phyloP scores from a whole-genome alignment of 2,888 invertebrate genomes.

The Drosophila austrosaltans region DNA sequence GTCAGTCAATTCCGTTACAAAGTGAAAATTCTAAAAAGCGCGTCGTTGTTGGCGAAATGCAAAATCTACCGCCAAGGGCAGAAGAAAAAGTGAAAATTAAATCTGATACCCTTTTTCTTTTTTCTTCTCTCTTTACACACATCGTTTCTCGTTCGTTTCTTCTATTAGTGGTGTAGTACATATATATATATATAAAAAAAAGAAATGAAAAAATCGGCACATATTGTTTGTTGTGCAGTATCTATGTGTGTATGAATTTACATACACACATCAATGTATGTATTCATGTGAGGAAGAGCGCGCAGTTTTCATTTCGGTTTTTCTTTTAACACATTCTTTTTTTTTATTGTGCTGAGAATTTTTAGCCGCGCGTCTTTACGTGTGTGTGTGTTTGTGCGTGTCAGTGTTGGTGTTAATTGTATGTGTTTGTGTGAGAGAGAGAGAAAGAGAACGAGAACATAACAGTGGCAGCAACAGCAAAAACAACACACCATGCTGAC shows the following conservation, averaged over 20 bases:
- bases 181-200: slow-evolving; percentile 29
- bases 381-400: slow-evolving; percentile 25
- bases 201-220: slow-evolving; percentile 32
- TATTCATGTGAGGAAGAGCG: slow-evolving; percentile 28
- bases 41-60: not conserved
- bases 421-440: slow-evolving; percentile 42
- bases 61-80: not conserved
- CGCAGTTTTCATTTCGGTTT: slow-evolving; percentile 31
- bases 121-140: slow-evolving; percentile 13
- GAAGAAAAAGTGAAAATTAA: slow-evolving; percentile 28
- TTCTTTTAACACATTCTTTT: slow-evolving; percentile 27
- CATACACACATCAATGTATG: slow-evolving; percentile 5
- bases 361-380: slow-evolving; percentile 38
- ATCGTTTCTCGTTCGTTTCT: slow-evolving; percentile 23
- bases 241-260: slow-evolving; percentile 15
- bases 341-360: slow-evolving; percentile 44
- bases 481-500: slow-evolving; percentile 45
- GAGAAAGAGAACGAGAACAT: slow-evolving; percentile 24
- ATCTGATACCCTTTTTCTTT: slow-evolving; percentile 45
- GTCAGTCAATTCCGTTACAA: slow-evolving; percentile 2
- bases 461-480: slow-evolving; percentile 34
- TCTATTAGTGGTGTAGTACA: slow-evolving; percentile 24
- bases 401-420: slow-evolving; percentile 29
- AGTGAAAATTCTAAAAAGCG: slow-evolving; percentile 1
- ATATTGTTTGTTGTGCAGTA: slow-evolving; percentile 28